phyloP scores from a whole-genome alignment of 1,140 invertebrate species.

The Ceratina australensis region DNA sequence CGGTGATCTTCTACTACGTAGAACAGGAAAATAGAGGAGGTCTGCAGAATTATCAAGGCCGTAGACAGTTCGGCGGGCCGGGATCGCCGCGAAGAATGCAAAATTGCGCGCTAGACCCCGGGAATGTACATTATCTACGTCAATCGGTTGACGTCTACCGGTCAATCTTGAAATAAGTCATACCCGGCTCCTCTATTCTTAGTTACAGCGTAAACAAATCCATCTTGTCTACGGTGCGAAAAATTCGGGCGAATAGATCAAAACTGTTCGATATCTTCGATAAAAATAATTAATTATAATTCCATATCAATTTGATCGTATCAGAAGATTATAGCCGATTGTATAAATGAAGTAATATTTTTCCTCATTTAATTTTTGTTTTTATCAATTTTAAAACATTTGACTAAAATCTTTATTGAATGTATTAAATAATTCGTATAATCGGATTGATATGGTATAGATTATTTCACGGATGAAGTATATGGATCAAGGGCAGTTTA shows the following conservation, averaged over 20 bases:
- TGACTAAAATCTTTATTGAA: too few relatives aligned
- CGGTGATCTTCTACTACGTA: constrained; percentile 40
- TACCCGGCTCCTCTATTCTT: neutral
- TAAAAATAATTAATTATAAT: too few relatives aligned
- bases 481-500: neutral
- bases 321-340: too few relatives aligned
- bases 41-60: constrained; percentile 59
- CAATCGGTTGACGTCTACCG: neutral
- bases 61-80: neutral
- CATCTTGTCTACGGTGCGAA: neutral
- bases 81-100: constrained; percentile 6
- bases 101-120: constrained; percentile 12
- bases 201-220: too few relatives aligned
- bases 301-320: too few relatives aligned
- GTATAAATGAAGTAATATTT: too few relatives aligned
- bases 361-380: too few relatives aligned
- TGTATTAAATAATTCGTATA: too few relatives aligned
- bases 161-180: neutral
- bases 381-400: too few relatives aligned
- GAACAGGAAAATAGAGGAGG: constrained; percentile 58
- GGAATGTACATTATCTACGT: constrained; percentile 5
- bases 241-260: neutral
- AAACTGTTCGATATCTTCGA: neutral
- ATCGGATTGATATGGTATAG: too few relatives aligned
- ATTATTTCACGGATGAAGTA: too few relatives aligned